Percentiles rank a stretch among this genome's conserved stretches.
Evolutionary conservation across 2,888 invertebrate genomes (phyloP).

Genomic region (Cabera pusaria): DNA sequence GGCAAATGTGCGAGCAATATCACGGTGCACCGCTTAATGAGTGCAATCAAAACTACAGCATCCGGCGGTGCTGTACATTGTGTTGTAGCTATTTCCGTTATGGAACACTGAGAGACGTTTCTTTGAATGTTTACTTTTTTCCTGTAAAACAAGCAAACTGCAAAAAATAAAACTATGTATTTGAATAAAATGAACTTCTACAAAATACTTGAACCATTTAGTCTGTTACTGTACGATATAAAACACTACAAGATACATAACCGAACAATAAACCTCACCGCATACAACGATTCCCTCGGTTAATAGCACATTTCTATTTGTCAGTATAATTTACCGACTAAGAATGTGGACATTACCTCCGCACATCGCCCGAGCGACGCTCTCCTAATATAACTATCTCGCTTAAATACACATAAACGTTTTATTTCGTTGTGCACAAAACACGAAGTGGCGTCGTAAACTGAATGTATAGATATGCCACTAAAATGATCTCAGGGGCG

Average conservation of each 20-base stretch:
- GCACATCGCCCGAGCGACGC: slow-evolving; percentile 1
- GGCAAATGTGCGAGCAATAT: slow-evolving; percentile 35
- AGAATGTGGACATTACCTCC: slow-evolving; percentile 16
- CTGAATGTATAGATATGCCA: slow-evolving; percentile 23
- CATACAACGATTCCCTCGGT: slow-evolving; percentile 12
- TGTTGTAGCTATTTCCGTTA: too few species aligned
- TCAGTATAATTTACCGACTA: slow-evolving; percentile 16
- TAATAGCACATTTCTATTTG: slow-evolving; percentile 21
- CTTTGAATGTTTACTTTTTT: too few species aligned
- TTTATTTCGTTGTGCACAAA: slow-evolving; percentile 33
- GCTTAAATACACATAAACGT: slow-evolving; percentile 29
- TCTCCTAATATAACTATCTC: slow-evolving; percentile 26
- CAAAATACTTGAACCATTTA: too few species aligned
- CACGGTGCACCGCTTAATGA: slow-evolving; percentile 44
- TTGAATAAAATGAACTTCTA: too few species aligned
- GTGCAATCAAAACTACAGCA: slow-evolving; percentile 52
- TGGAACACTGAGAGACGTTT: too few species aligned
- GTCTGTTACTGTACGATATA: too few species aligned
- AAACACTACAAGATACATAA: slow-evolving; percentile 6
- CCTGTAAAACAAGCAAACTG: too few species aligned
- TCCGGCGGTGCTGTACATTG: too few species aligned
- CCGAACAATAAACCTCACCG: slow-evolving; percentile 18
- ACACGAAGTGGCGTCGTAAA: slow-evolving; percentile 29
- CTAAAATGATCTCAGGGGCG: slow-evolving; percentile 27
- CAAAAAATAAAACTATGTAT: too few species aligned